Conservation (phyloP, 1,140 invertebrate species). For the Drosophila sp. region DNA sequence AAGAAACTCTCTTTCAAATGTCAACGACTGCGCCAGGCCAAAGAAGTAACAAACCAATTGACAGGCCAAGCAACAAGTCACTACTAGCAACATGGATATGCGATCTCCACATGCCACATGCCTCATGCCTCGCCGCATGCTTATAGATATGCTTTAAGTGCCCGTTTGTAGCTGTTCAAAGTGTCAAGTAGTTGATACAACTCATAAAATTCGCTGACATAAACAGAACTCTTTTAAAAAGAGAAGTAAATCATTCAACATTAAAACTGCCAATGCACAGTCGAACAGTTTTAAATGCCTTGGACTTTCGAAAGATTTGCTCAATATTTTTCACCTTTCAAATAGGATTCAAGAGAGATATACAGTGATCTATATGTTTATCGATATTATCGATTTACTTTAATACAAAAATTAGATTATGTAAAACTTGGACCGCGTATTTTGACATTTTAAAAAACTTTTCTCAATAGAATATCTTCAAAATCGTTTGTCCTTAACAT, state of each 20-base stretch:
- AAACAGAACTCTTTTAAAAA: slow-evolving; percentile 7
- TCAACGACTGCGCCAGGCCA: slow-evolving; percentile 57
- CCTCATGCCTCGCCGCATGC: slow-evolving; percentile 42
- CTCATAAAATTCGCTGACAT: slow-evolving; percentile 42
- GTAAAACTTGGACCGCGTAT: too few relatives aligned
- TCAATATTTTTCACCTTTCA: neutral
- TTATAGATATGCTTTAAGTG: slow-evolving; percentile 53
- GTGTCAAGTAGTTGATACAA: slow-evolving; percentile 70
- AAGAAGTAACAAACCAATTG: too few relatives aligned
- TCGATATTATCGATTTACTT: too few relatives aligned
- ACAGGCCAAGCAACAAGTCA: slow-evolving; percentile 28
- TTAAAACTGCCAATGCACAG: neutral
- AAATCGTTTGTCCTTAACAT: too few relatives aligned
- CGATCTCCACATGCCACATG: slow-evolving; percentile 56
- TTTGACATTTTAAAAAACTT: too few relatives aligned
- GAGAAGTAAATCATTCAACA: slow-evolving; percentile 14
- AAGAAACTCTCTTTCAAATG: slow-evolving; percentile 65
- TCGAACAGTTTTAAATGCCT: slow-evolving; percentile 6
- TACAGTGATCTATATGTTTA: too few relatives aligned
- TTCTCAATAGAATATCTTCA: too few relatives aligned
- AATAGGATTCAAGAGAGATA: too few relatives aligned
- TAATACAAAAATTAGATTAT: too few relatives aligned
- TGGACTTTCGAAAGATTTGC: too few relatives aligned
- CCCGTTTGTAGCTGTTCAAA: slow-evolving; percentile 52
- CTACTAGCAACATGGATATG: slow-evolving; percentile 27